phyloP scores from a whole-genome alignment of 2,113 vertebrate species.

The Larimichthys crocea region DNA sequence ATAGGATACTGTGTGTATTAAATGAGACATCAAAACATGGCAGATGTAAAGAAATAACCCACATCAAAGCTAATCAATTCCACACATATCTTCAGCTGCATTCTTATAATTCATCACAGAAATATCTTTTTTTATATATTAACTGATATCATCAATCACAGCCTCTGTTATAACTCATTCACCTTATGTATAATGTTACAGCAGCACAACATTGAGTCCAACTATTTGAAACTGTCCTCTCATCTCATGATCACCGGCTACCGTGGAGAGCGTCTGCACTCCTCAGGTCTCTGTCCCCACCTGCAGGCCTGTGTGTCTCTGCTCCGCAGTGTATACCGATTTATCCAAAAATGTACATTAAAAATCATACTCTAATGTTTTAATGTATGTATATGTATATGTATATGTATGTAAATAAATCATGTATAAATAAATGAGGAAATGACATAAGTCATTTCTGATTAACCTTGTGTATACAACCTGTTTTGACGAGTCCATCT shows the following conservation, averaged over 20 bases:
- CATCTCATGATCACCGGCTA: neutral
- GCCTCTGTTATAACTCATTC: neutral
- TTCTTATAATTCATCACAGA: neutral
- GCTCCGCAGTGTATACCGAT: neutral
- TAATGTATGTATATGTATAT: neutral
- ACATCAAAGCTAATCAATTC: neutral
- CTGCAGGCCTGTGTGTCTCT: constrained; percentile 40
- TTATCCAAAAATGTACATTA: neutral
- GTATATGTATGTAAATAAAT: neutral
- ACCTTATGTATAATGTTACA: neutral
- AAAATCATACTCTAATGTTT: neutral
- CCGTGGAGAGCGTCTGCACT: too few species aligned
- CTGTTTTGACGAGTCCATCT: neutral
- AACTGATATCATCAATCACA: neutral
- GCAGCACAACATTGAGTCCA: neutral
- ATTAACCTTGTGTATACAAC: too few species aligned
- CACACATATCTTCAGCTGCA: neutral
- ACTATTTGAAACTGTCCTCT: neutral
- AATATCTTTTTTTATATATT: neutral
- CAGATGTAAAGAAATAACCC: neutral
- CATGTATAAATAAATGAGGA: neutral
- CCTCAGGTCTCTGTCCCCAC: constrained; percentile 68
- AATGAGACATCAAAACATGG: neutral
- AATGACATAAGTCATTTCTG: too few species aligned
- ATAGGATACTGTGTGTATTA: neutral